Base-by-base conservation (phyloP, 2,113 vertebrate species). In the Uria lomvia region DNA sequence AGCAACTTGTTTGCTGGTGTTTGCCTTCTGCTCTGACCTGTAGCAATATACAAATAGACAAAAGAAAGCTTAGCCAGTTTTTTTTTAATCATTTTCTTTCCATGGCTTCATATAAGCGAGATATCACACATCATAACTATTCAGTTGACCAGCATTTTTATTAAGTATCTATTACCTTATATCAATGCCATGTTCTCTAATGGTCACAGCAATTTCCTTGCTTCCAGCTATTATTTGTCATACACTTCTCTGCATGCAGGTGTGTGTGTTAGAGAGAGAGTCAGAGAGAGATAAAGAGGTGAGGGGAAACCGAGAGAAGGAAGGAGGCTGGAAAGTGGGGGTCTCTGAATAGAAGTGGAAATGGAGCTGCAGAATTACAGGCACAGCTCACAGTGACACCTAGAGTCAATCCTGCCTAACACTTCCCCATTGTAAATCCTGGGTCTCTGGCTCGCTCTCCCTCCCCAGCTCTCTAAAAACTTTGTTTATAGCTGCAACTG, bases 311-410 rank as follows among this genome's bases (percentile, higher is more conserved):
- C 55, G 83, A 73, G 55, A 71, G 19, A 20, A 63, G 34, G 40
- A 63, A 76, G 50, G 10, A 23, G 29, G 15, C 49, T 91, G 50
- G 27, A 76, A 96, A 93, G 59, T 86, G 87, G 86, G 82, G 90
- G 68, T 81, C 92, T 94, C 53, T 50, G 47, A 85, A 78, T 60
- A 55, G 42, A 92, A 95, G 49, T 58, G 86, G 71, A 63, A 95
- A 73, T 16, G 27, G 40, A 95, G 66, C 58, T 79, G 74, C 32
- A 66, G 89, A 85, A 82, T 83, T 92, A 71, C 7, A 97, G 94
- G 87, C 92, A 71, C 82, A 97, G 94, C 91, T 97, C 94, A 94
- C 95, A 97, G 95, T 94, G 94, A 97, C 95, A 96, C 93, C 96
- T 96, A 96, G 93, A 97, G 95, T 94, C 94, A 95, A 88, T 91